Conservation (phyloP, 2,113 vertebrate species). For the Tachycineta bicolor region DNA sequence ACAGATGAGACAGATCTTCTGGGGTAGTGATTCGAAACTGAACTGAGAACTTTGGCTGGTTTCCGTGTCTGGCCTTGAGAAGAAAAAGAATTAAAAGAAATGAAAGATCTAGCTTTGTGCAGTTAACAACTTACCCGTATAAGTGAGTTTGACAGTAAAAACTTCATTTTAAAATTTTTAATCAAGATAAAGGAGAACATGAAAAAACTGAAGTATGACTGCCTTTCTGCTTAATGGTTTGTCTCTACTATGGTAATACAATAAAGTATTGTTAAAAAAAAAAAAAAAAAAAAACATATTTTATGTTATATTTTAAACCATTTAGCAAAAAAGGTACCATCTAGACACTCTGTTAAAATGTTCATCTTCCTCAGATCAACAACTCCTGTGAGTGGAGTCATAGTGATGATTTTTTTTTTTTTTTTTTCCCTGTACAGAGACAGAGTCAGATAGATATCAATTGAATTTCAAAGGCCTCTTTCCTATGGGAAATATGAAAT, state of each 20-base stretch:
- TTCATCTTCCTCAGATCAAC: not conserved
- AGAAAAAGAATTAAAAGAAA: slow-evolving; percentile 31
- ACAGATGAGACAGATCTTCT: slow-evolving; percentile 94
- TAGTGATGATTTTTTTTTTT: no score
- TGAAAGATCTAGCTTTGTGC: not conserved
- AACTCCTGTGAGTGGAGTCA: not conserved
- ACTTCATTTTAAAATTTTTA: not conserved
- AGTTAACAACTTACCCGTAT: not conserved
- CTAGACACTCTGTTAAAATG: not conserved
- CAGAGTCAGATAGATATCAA: not conserved
- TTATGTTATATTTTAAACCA: not conserved
- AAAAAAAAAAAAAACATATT: not conserved
- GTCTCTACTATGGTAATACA: not conserved
- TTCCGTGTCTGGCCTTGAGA: slow-evolving; percentile 76
- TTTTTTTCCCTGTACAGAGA: not conserved
- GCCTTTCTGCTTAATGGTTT: not conserved
- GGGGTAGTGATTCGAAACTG: slow-evolving; percentile 83
- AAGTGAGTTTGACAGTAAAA: not conserved
- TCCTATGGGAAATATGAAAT: not conserved
- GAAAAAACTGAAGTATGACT: not conserved
- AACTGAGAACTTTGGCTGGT: slow-evolving; percentile 75
- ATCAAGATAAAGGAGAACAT: not conserved
- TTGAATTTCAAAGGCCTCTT: not conserved
- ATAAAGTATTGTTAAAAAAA: not conserved
- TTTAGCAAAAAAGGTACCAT: not conserved